Conservation (phyloP, 2,797 vertebrate species). For the Microtus californicus region DNA sequence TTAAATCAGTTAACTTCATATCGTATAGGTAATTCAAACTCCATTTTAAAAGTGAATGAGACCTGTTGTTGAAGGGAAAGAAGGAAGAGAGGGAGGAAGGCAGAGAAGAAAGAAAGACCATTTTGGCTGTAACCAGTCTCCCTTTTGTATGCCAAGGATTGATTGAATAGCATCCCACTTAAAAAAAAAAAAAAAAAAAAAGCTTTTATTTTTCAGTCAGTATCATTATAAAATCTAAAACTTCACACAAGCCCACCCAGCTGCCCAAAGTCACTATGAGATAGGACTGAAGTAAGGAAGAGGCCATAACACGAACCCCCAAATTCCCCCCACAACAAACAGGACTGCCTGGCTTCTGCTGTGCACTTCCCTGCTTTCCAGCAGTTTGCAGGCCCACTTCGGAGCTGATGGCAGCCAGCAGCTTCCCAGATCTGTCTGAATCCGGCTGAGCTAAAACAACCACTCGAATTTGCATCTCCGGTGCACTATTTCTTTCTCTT, state of each 20-base stretch:
- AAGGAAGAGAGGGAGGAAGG: neutral
- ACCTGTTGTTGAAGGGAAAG: neutral
- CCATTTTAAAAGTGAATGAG: neutral
- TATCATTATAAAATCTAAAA: neutral
- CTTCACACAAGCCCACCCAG: neutral
- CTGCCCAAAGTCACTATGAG: neutral
- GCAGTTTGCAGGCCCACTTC: constrained; percentile 29
- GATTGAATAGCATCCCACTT: neutral
- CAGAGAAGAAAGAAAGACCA: neutral
- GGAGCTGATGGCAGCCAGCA: neutral
- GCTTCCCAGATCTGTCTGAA: constrained; percentile 42
- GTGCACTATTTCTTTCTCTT: too few species aligned
- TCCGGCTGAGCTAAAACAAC: neutral
- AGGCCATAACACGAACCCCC: neutral
- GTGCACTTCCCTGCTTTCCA: neutral
- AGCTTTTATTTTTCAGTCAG: neutral
- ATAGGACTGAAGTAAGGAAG: neutral
- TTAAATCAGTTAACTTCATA: neutral
- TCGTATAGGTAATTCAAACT: neutral
- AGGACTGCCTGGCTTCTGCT: neutral
- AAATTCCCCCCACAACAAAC: neutral
- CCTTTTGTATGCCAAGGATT: neutral
- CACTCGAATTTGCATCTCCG: neutral
- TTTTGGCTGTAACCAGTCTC: neutral
- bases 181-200: neutral